phyloP scores from a whole-genome alignment of 2,113 vertebrate genomes.

The Athene cunicularia region DNA sequence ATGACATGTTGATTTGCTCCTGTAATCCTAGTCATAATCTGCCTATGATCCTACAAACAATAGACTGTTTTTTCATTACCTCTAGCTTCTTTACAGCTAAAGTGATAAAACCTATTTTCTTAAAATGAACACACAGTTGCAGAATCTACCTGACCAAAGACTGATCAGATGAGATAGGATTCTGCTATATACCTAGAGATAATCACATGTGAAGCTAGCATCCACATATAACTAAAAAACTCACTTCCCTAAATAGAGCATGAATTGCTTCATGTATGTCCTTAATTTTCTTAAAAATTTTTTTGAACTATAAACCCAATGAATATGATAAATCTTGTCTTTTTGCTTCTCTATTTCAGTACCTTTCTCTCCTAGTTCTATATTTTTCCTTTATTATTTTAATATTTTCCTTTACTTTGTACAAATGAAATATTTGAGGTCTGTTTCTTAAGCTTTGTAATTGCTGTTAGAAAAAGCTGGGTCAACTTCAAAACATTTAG shows the following conservation, averaged over 20 bases:
- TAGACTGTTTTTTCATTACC: background rate
- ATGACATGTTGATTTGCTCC: background rate
- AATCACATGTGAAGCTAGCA: background rate
- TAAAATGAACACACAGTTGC: background rate
- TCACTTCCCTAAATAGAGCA: background rate
- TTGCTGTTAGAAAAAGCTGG: background rate
- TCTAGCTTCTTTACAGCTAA: background rate
- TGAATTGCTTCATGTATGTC: background rate
- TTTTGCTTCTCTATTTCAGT: background rate
- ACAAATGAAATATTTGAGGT: background rate
- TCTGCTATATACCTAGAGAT: background rate
- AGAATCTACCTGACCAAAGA: background rate
- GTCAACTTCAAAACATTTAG: background rate
- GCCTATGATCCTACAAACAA: background rate
- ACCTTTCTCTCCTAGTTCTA: background rate
- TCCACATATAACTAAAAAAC: background rate
- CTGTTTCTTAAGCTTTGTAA: background rate
- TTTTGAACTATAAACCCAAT: background rate
- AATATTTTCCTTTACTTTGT: background rate
- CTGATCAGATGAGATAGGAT: background rate
- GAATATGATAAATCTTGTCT: background rate
- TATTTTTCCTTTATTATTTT: background rate
- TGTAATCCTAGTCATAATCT: slow-evolving; percentile 44
- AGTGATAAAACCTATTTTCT: background rate
- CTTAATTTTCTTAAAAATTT: background rate